A percentile compares a stretch with the other conserved stretches of the same genome.
Evolutionary conservation across 2,888 invertebrate species (phyloP).

Genomic region (Ophion ellenae): DNA sequence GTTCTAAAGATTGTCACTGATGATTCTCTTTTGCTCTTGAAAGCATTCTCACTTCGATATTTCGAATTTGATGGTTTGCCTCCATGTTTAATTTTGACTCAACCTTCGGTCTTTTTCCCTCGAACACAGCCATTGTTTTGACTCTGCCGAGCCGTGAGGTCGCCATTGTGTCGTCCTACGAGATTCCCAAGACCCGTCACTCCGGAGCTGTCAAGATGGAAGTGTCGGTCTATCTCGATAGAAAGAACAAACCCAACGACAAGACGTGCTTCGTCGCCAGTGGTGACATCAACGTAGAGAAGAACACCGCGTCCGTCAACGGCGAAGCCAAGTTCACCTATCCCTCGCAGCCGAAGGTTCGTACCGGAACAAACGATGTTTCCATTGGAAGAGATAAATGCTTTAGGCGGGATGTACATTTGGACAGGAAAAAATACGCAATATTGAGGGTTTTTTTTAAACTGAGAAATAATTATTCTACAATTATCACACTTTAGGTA

Average conservation of each 20-base stretch:
- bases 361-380: neutral
- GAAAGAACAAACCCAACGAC: constrained; percentile 88
- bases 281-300: constrained; percentile 85
- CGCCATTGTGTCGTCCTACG: constrained; percentile 85
- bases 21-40: neutral
- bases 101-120: constrained; percentile 49
- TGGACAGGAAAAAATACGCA: too few species aligned
- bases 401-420: neutral
- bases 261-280: constrained; percentile 86
- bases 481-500: too few species aligned
- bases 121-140: constrained; percentile 85
- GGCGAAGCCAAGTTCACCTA: constrained; percentile 88
- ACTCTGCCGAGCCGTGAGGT: constrained; percentile 89
- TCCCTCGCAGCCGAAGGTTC: constrained; percentile 88
- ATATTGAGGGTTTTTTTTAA: too few species aligned
- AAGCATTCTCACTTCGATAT: neutral
- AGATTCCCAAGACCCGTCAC: constrained; percentile 79
- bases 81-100: neutral
- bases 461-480: too few species aligned
- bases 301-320: constrained; percentile 84
- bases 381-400: neutral
- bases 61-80: constrained; percentile 66
- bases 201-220: constrained; percentile 87
- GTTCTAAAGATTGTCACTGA: constrained; percentile 69
- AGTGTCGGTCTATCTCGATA: constrained; percentile 88